phyloP scores from a whole-genome alignment of 2,113 vertebrate species.

The Grammomys dolichurus region DNA sequence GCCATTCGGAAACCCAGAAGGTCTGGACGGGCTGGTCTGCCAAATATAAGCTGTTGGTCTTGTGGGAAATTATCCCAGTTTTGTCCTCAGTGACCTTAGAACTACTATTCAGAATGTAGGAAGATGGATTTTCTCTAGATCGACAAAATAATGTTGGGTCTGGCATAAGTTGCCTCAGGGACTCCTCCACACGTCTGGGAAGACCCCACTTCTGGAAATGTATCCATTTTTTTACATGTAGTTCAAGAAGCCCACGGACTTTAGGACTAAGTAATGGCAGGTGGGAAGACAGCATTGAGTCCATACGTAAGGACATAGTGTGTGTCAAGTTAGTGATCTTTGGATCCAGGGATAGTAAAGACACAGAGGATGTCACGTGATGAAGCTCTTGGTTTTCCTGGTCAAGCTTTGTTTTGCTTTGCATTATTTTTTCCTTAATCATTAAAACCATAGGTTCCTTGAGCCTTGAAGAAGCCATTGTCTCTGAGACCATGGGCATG shows the following conservation, averaged over 20 bases:
- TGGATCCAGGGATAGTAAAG: not conserved
- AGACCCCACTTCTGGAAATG: conserved; percentile 79
- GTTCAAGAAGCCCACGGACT: conserved; percentile 66
- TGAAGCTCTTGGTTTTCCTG: not conserved
- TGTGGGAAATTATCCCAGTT: not conserved
- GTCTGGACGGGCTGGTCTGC: conserved; percentile 17
- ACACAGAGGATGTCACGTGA: not conserved
- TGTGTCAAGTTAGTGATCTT: not conserved
- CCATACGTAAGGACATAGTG: not conserved
- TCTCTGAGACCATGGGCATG: not conserved
- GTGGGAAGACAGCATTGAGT: not conserved
- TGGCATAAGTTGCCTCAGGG: conserved; percentile 69
- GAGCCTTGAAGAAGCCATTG: not conserved
- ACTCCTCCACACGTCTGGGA: conserved; percentile 75
- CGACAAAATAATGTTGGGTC: not conserved
- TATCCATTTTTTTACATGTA: conserved; percentile 72
- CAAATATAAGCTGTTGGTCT: conserved; percentile 10
- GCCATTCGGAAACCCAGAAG: conserved; percentile 72
- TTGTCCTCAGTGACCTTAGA: not conserved
- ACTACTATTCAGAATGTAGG: conserved; percentile 7
- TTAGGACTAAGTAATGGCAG: conserved; percentile 59
- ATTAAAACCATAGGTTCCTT: not conserved
- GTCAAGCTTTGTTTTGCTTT: not conserved
- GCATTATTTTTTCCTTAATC: not conserved
- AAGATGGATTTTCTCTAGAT: not conserved